Base-by-base conservation (phyloP, 2,888 invertebrate species). In the Melieria picta region DNA sequence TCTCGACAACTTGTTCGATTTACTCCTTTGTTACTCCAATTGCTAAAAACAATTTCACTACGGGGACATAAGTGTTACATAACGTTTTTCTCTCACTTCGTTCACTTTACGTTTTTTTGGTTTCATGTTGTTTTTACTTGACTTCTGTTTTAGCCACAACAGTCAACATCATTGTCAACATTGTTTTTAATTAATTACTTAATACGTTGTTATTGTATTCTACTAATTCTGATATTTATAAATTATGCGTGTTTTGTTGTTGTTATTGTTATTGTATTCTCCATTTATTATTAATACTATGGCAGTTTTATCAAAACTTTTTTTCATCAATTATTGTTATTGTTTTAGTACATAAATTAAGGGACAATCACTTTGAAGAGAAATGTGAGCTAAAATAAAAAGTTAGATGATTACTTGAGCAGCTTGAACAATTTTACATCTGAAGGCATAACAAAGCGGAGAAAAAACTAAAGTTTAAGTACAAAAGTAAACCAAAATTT, bases 231-330 rank as follows among this genome's bases (percentile, higher is more conserved):
- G 72, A 71, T 76, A 73, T 74, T 76, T 75, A 74, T 74, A 76
- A 77, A 75, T 77, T 77, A 76, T 78, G 76, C 76, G 76, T 75
- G 75, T 76, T 75, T 76, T 74, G 72, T 75, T 72, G 71, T 74
- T 74, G 72, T 72, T 77, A 61, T 71, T 72, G 64, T 72, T 72
- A 52, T 47, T 66, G 56, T 61, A 55, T 42, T 65, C 55, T 60
- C 46, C 58, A 46, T 52, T 50, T 55, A 47, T 52, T 65, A 72
- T 67, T 71, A 65, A 61, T 69, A 63, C 65, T 63, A 65, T 71
- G 71, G 71, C 71, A 71, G 71, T 71, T 72, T 72, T 72, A 60
- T 43, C 13, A 67, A 61, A 60, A 64, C 42, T 43, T n/a, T 50
- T 9, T 46, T 5, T 1, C 43, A 48, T 50, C 50, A 52, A 45